Evolutionary conservation across 2,113 vertebrate species (phyloP).

Genomic region (Phalacrocorax brasilianus): DNA sequence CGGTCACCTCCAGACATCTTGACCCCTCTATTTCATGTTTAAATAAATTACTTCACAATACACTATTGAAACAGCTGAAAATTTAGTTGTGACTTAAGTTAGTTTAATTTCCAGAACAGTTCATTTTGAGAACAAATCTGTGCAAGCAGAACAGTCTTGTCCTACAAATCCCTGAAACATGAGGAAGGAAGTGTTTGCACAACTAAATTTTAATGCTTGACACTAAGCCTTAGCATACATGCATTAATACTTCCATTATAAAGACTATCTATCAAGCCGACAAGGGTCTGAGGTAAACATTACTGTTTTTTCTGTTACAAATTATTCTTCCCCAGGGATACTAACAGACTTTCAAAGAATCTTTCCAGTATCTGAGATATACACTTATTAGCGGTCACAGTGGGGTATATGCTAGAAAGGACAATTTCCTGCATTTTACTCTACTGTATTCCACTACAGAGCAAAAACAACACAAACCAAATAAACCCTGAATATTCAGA

Average conservation of each 20-base stretch:
- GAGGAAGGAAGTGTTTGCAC: not conserved
- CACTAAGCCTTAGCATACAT: not conserved
- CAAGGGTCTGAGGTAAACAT: not conserved
- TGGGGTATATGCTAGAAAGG: not conserved
- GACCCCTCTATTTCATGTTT: not conserved
- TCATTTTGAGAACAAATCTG: not conserved
- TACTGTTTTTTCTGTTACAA: not conserved
- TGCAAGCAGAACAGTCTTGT: not conserved
- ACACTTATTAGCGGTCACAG: not conserved
- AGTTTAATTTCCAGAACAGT: not conserved
- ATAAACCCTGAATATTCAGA: not conserved
- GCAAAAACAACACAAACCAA: not conserved
- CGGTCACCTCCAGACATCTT: not conserved
- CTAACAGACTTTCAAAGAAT: not conserved
- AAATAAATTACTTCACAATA: not conserved
- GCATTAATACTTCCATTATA: not conserved
- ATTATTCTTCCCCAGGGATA: not conserved
- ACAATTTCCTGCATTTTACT: not conserved
- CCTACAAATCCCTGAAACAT: not conserved
- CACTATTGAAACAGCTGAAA: not conserved
- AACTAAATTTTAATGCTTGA: conserved; percentile 24
- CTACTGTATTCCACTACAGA: not conserved
- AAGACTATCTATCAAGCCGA: not conserved
- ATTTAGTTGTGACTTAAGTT: not conserved
- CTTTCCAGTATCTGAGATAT: not conserved